Conservation (phyloP, 1,140 invertebrate species). For the Pseudomyrmex pallidus region DNA sequence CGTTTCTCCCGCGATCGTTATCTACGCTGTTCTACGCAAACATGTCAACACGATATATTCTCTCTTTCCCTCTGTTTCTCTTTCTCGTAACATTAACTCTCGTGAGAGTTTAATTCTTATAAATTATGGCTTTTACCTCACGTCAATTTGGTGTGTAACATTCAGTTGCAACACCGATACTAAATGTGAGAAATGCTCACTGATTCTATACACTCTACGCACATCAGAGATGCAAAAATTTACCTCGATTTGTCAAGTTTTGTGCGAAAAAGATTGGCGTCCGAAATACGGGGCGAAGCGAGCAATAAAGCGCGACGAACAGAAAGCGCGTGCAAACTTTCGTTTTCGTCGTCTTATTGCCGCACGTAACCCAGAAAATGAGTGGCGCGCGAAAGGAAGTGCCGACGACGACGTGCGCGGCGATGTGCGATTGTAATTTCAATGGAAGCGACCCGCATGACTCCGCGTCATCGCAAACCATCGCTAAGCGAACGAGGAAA, state of each 20-base stretch:
- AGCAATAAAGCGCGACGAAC: slow-evolving; percentile 29
- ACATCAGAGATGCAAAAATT: not conserved
- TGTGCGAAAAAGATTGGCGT: slow-evolving; percentile 4
- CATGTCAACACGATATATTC: not conserved
- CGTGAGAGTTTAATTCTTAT: too few relatives aligned
- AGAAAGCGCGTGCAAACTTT: slow-evolving; percentile 21
- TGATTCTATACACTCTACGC: too few relatives aligned
- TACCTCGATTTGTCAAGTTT: not conserved
- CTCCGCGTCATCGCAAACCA: not conserved
- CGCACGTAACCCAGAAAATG: slow-evolving; percentile 30
- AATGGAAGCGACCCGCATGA: slow-evolving; percentile 7
- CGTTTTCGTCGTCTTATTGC: slow-evolving; percentile 46
- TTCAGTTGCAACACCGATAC: not conserved
- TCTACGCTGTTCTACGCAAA: not conserved
- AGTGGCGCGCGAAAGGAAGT: slow-evolving; percentile 43
- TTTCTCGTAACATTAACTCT: too few relatives aligned
- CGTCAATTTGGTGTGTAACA: not conserved
- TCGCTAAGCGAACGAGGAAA: not conserved
- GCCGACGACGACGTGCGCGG: not conserved
- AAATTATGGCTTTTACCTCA: too few relatives aligned
- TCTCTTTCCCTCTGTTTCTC: not conserved
- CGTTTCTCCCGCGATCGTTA: not conserved
- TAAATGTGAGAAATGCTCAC: not conserved
- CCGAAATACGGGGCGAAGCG: not conserved
- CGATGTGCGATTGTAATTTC: slow-evolving; percentile 31